phyloP scores from a whole-genome alignment of 2,113 vertebrate genomes.

The Oriolus oriolus region DNA sequence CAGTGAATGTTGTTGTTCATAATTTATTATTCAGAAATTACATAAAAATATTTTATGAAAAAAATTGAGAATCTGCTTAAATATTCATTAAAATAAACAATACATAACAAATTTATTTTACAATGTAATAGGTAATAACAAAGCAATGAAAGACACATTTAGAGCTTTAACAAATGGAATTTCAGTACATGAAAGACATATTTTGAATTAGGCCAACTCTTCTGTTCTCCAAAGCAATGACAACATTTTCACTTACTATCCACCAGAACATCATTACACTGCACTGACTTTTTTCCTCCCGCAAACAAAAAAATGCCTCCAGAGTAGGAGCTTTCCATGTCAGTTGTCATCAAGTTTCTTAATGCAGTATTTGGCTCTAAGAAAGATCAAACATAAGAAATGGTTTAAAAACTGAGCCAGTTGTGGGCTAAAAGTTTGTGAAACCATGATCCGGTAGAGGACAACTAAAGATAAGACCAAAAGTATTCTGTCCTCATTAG shows the following conservation, averaged over 20 bases:
- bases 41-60: constrained; percentile 56
- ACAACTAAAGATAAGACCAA: not conserved
- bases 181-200: constrained; percentile 41
- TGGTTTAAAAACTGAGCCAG: not conserved
- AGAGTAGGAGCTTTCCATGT: constrained; percentile 15
- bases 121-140: constrained; percentile 23
- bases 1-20: constrained; percentile 35
- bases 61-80: constrained; percentile 44
- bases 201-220: not conserved
- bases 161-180: constrained; percentile 41
- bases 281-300: not conserved
- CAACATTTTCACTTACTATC: constrained; percentile 23
- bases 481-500: not conserved
- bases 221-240: constrained; percentile 4
- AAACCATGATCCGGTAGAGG: not conserved
- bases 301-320: not conserved
- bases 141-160: constrained; percentile 42
- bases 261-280: constrained; percentile 3
- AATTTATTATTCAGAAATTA: constrained; percentile 66
- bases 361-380: constrained; percentile 5
- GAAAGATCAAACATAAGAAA: not conserved
- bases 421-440: not conserved
- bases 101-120: constrained; percentile 29
- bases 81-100: constrained; percentile 65
- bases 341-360: not conserved